phyloP scores from a whole-genome alignment of 2,888 invertebrate genomes.

The Erebia palarica region DNA sequence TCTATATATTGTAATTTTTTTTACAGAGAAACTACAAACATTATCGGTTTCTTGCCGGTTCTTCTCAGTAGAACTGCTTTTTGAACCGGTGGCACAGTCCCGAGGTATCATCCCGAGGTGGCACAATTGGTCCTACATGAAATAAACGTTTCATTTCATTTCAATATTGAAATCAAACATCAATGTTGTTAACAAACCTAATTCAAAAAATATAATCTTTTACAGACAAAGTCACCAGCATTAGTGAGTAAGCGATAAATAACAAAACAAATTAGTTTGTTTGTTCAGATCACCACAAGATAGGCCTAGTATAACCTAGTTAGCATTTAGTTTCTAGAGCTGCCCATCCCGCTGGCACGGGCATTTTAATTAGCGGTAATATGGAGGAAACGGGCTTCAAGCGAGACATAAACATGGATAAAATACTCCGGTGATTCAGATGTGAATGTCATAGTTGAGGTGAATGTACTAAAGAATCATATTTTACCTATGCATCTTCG shows the following conservation, averaged over 20 bases:
- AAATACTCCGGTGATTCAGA: conserved; percentile 13
- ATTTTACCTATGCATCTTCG: no score
- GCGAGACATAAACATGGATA: conserved; percentile 13
- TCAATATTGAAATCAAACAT: no score
- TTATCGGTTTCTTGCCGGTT: no score
- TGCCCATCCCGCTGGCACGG: conserved; percentile 23
- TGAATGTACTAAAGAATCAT: neutral
- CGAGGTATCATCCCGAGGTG: no score
- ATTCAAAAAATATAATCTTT: neutral
- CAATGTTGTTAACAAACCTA: no score
- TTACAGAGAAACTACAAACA: no score
- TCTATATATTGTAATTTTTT: no score
- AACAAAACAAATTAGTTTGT: conserved; percentile 31
- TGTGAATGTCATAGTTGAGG: conserved; percentile 17
- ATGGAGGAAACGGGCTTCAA: conserved; percentile 21
- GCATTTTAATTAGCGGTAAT: conserved; percentile 33
- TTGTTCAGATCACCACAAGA: conserved; percentile 27
- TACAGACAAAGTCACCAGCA: neutral
- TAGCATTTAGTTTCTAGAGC: conserved; percentile 29
- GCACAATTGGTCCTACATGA: no score
- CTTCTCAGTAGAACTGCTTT: no score
- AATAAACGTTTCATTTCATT: no score
- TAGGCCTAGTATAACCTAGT: conserved; percentile 32
- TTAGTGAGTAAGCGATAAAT: conserved; percentile 21
- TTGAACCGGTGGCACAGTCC: no score